Base-by-base conservation (phyloP, 2,797 vertebrate genomes). In the Oryzias dopingdopingensis region DNA sequence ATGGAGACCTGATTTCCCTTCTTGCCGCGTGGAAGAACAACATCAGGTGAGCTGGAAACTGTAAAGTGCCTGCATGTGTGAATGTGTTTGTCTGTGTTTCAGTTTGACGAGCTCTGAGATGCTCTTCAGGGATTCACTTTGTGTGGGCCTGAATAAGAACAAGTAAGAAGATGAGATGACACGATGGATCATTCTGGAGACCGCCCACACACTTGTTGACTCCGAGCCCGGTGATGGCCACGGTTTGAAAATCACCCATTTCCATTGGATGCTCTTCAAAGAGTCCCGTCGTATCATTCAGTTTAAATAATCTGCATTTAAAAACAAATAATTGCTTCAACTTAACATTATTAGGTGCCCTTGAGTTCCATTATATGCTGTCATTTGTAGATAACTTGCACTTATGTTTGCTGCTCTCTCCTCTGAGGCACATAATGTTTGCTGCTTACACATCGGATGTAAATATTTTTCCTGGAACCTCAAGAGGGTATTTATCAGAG, bases 21-120 rank as follows among this genome's bases (percentile, higher is more conserved):
- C 46, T 22, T 32, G 42, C 58, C 72, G 64, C 54, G 41, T 15
- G 56, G 57, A 63, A 52, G 50, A 44, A 44, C 52, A 59, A 37
- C 15, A 42, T 49, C 52, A 68, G 42, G 56, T 80, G 73, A 81
- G 62, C 47, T 50, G 62, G 55, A 76, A 81, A 71, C 58, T 65
- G 62, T 44, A 41, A 74, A 82, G 80, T 68, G 73, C 76, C 70
- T 63, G 74, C 29, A 78, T 68, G 76, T 78, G 70, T 68, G 75
- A 63, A 65, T 57, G 66, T 76, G 70, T 71, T 72, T 61, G 56
- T 71, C 51, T 49, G 42, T 49, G 67, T 69, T 59, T 74, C 65
- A 13, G 64, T 62, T 44, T 60, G 72, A 72, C 69, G 70, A 67
- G 52, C 29, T 24, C 26, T n/a, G 53, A 22, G 43, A 59, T 3